A percentile compares a stretch with the other conserved stretches of the same genome.
These are phyloP conservation scores for Brachypalpus laphriformis DNA, from an alignment of 2,888 invertebrate genomes.

Conservation along the genomic window DNA sequence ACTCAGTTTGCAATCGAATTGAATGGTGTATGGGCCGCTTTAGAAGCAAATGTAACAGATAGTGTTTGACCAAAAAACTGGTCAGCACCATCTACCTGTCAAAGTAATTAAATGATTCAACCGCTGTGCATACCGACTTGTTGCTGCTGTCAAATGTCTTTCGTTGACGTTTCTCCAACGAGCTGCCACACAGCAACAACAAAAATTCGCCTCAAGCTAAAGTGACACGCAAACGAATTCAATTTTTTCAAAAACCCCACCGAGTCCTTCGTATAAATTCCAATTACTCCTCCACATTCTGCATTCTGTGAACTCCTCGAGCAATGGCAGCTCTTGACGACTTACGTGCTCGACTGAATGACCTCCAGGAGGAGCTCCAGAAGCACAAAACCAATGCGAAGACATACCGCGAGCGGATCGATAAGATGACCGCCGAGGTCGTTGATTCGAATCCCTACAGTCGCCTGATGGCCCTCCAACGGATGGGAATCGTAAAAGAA, in stretches of 20 bases:
- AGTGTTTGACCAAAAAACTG: too few species aligned
- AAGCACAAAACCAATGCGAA: conserved; percentile 76
- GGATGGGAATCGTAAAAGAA: conserved; percentile 99
- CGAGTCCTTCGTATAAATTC: neutral
- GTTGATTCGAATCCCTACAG: conserved; percentile 99
- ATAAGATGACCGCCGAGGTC: conserved; percentile 97
- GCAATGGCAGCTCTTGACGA: conserved; percentile 86
- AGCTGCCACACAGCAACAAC: conserved; percentile 76
- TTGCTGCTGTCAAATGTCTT: conserved; percentile 3
- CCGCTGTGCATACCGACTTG: conserved; percentile 26
- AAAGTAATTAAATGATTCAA: neutral
- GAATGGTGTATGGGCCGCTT: too few species aligned
- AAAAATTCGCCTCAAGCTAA: conserved; percentile 50
- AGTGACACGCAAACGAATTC: conserved; percentile 75
- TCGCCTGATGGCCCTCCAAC: conserved; percentile 98
- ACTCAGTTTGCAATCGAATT: too few species aligned
- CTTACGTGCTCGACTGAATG: conserved; percentile 85
- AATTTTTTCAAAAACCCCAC: neutral
- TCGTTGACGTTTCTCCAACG: conserved; percentile 3
- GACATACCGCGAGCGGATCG: conserved; percentile 87
- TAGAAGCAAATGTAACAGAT: too few species aligned
- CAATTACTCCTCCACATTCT: neutral
- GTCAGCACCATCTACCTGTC: neutral
- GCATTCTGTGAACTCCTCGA: neutral
- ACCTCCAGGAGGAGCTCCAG: conserved; percentile 87